phyloP scores from a whole-genome alignment of 2,113 vertebrate genomes.

The Eulemur rufifrons region DNA sequence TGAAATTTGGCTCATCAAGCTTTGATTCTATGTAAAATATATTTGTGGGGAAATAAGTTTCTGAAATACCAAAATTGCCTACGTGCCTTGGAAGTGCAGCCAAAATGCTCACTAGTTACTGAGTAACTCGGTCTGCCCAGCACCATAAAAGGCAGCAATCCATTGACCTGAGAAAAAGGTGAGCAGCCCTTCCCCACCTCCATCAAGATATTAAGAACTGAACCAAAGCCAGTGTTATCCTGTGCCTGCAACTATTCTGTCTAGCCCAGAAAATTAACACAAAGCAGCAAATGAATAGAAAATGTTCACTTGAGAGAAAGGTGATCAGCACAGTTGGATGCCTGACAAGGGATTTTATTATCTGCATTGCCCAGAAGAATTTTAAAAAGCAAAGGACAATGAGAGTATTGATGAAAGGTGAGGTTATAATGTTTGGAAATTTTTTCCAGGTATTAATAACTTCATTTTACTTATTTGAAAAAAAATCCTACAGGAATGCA shows the following conservation, averaged over 20 bases:
- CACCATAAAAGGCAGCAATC: conserved; percentile 28
- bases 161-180: conserved; percentile 61
- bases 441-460: conserved; percentile 21
- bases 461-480: conserved; percentile 40
- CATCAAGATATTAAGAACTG: not conserved
- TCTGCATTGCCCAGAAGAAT: conserved; percentile 1
- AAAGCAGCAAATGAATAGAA: conserved; percentile 31
- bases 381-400: conserved; percentile 46
- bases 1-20: conserved; percentile 57
- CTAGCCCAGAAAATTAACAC: conserved; percentile 32
- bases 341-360: conserved; percentile 38
- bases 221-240: not conserved
- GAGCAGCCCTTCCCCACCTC: not conserved
- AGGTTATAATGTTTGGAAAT: conserved; percentile 41
- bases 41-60: conserved; percentile 42
- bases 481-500: conserved; percentile 45
- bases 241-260: not conserved
- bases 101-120: conserved; percentile 58
- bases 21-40: conserved; percentile 57
- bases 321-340: not conserved
- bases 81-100: conserved; percentile 43
- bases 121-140: conserved; percentile 62
- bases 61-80: conserved; percentile 59
- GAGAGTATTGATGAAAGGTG: conserved; percentile 43
- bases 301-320: conserved; percentile 20